phyloP scores from a whole-genome alignment of 2,888 invertebrate genomes.

The Erpobdella octoculata region DNA sequence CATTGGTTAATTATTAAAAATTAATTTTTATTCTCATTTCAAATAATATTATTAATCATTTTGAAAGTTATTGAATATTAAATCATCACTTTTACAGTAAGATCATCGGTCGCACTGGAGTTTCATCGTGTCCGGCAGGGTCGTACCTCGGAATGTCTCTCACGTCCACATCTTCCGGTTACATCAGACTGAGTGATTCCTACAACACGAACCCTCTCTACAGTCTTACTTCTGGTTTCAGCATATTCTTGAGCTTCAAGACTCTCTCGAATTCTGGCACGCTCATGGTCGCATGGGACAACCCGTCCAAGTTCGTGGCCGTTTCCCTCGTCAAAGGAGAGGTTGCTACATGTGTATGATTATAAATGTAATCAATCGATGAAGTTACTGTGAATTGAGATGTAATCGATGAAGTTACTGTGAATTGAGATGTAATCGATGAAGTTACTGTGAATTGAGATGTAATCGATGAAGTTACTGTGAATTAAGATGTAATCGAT shows the following conservation, averaged over 20 bases:
- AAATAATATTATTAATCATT: background rate
- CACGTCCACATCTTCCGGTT: constrained; percentile 27
- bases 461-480: too few relatives aligned
- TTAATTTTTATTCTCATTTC: background rate
- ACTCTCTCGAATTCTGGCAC: constrained; percentile 15
- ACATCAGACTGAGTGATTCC: constrained; percentile 28
- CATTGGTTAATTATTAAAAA: too few relatives aligned
- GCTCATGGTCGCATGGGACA: constrained; percentile 29
- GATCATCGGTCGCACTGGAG: background rate
- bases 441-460: too few relatives aligned
- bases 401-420: too few relatives aligned
- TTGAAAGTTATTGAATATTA: background rate
- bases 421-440: too few relatives aligned
- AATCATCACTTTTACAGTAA: constrained; percentile 17
- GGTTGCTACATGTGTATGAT: too few relatives aligned
- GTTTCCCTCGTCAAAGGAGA: constrained; percentile 29
- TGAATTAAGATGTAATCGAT: too few relatives aligned
- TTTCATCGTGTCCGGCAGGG: constrained; percentile 28
- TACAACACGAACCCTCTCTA: constrained; percentile 16
- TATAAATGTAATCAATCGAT: too few relatives aligned
- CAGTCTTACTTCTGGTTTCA: constrained; percentile 29
- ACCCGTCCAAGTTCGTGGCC: constrained; percentile 17
- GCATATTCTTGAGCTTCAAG: constrained; percentile 30
- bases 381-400: too few relatives aligned
- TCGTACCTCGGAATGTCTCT: constrained; percentile 32